These are phyloP conservation scores for Drosophila asahinai DNA, from an alignment of 1,140 invertebrate species.

Conservation along the genomic window DNA sequence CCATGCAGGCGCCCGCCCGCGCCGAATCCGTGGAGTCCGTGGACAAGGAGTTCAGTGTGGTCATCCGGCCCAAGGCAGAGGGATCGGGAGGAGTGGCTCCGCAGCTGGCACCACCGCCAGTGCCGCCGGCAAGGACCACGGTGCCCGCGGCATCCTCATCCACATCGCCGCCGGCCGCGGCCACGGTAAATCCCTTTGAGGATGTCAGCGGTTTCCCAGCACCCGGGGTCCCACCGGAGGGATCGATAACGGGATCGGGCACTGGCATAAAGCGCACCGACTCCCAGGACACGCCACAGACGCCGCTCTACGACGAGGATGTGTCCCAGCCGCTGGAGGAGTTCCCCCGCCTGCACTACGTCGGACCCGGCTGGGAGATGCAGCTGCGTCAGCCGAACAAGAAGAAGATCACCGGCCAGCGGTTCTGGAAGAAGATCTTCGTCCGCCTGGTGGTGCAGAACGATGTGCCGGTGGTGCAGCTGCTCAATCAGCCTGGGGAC, in stretches of 20 bases:
- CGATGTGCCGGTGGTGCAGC: constrained; percentile 93
- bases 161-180: constrained; percentile 86
- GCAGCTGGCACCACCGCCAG: constrained; percentile 91
- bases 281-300: constrained; percentile 93
- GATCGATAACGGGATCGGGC: constrained; percentile 48
- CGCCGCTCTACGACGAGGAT: constrained; percentile 97
- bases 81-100: constrained; percentile 86
- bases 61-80: constrained; percentile 88
- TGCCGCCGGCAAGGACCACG: constrained; percentile 86
- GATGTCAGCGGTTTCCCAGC: constrained; percentile 85
- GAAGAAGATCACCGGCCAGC: constrained; percentile 98
- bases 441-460: constrained; percentile 92
- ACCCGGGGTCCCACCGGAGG: constrained; percentile 34
- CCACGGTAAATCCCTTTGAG: constrained; percentile 90
- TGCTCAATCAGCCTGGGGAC: constrained; percentile 93
- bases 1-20: constrained; percentile 90
- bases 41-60: constrained; percentile 86
- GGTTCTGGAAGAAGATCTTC: constrained; percentile 99
- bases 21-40: constrained; percentile 90
- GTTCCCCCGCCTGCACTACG: constrained; percentile 93
- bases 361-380: constrained; percentile 98
- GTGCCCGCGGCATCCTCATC: constrained; percentile 85
- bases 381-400: constrained; percentile 98
- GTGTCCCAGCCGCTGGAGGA: constrained; percentile 96
- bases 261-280: constrained; percentile 86